Evolutionary conservation across 2,797 vertebrate species (phyloP).

Genomic region (Furcifer pardalis): DNA sequence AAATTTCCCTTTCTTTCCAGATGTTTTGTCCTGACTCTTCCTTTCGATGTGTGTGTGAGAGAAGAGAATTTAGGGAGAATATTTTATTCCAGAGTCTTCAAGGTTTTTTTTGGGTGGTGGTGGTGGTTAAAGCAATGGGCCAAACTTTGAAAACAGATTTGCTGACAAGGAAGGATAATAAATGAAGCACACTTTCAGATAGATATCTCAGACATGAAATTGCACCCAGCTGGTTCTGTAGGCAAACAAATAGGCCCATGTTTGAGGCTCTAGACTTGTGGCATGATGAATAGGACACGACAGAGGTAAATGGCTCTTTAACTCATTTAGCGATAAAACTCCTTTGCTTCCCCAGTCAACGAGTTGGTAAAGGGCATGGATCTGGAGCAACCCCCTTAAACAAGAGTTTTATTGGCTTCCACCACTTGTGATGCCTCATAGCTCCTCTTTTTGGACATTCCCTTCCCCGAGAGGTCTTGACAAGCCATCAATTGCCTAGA

Average conservation of each 20-base stretch:
- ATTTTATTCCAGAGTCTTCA: slow-evolving; percentile 59
- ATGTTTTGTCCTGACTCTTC: background rate
- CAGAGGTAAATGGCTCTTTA: slow-evolving; percentile 97
- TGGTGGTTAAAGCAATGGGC: background rate
- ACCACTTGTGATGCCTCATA: slow-evolving; percentile 34
- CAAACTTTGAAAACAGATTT: slow-evolving; percentile 83
- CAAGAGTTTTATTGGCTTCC: slow-evolving; percentile 71
- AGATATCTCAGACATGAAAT: slow-evolving; percentile 97
- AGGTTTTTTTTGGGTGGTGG: slow-evolving; percentile 43
- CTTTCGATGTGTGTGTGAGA: background rate
- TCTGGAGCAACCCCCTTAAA: slow-evolving; percentile 65
- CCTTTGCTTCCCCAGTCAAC: slow-evolving; percentile 82
- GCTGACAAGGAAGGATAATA: slow-evolving; percentile 93
- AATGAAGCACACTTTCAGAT: slow-evolving; percentile 93
- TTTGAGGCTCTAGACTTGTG: slow-evolving; percentile 89
- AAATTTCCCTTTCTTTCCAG: background rate
- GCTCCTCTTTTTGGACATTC: background rate
- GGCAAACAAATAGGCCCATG: slow-evolving; percentile 96
- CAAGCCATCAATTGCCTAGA: background rate
- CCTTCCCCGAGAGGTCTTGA: background rate
- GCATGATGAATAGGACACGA: slow-evolving; percentile 94
- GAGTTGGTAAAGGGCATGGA: slow-evolving; percentile 65
- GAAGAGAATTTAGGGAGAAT: slow-evolving; percentile 35
- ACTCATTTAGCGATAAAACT: slow-evolving; percentile 90
- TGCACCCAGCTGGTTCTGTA: slow-evolving; percentile 95